Conservation (phyloP, 2,888 invertebrate genomes). For the Xestia ashworthii region DNA sequence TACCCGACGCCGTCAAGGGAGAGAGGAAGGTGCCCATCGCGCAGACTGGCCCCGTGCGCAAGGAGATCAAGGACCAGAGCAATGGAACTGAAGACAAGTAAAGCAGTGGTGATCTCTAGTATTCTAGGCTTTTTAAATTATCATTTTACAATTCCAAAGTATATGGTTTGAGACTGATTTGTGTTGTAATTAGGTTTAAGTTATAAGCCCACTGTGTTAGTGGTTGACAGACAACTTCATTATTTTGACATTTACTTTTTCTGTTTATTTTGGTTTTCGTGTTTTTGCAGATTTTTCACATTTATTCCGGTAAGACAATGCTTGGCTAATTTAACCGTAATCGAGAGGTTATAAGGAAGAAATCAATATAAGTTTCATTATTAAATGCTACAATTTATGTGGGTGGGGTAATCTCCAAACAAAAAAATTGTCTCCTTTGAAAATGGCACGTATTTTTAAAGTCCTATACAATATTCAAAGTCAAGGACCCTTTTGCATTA, state of each 20-base stretch:
- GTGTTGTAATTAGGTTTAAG: slow-evolving; percentile 45
- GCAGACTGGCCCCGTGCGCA: slow-evolving; percentile 79
- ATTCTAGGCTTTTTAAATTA: slow-evolving; percentile 11
- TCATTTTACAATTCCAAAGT: slow-evolving; percentile 59
- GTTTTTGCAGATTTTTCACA: too few relatives aligned
- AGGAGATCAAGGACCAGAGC: slow-evolving; percentile 74
- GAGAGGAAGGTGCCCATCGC: slow-evolving; percentile 77
- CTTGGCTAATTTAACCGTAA: too few relatives aligned
- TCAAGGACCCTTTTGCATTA: neutral
- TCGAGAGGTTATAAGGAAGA: too few relatives aligned
- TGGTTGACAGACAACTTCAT: too few relatives aligned
- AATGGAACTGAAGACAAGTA: slow-evolving; percentile 37
- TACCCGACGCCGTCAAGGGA: slow-evolving; percentile 71
- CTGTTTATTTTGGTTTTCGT: too few relatives aligned
- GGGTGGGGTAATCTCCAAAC: too few relatives aligned
- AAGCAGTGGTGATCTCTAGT: slow-evolving; percentile 37
- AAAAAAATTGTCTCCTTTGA: too few relatives aligned
- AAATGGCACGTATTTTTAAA: neutral
- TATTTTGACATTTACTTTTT: too few relatives aligned
- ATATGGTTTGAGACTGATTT: slow-evolving; percentile 73
- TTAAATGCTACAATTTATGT: too few relatives aligned
- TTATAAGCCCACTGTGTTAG: too few relatives aligned
- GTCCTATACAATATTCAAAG: neutral
- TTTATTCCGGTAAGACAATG: too few relatives aligned
- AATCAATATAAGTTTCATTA: too few relatives aligned